Evolutionary conservation across 1,140 invertebrate species (phyloP).

Genomic region (Cylas formicarius): DNA sequence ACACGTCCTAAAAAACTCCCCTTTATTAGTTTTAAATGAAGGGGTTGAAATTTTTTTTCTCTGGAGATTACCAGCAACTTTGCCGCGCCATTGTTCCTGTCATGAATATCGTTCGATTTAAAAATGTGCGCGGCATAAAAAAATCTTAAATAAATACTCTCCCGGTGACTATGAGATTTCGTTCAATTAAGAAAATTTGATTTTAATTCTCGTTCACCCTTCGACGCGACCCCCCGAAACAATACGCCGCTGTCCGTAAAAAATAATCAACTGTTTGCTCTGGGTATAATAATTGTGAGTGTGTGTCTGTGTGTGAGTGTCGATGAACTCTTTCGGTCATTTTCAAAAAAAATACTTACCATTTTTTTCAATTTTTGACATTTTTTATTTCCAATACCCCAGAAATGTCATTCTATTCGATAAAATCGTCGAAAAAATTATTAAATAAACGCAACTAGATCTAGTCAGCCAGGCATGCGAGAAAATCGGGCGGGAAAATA

Average conservation of each 20-base stretch:
- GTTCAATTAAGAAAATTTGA: too few species aligned
- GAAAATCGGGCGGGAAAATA: not conserved
- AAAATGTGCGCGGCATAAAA: too few species aligned
- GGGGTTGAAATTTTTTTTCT: constrained; percentile 3
- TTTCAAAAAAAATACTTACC: constrained; percentile 28
- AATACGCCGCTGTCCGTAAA: too few species aligned
- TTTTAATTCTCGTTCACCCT: too few species aligned
- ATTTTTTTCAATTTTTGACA: constrained; percentile 22
- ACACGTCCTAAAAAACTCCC: too few species aligned
- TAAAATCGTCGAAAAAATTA: constrained; percentile 12
- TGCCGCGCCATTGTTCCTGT: too few species aligned
- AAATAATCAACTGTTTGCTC: too few species aligned
- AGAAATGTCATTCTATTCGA: constrained; percentile 22
- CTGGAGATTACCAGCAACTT: not conserved
- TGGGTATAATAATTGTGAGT: not conserved
- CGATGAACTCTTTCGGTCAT: too few species aligned
- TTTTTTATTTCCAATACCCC: constrained; percentile 31
- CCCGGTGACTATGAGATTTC: too few species aligned
- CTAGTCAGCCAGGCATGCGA: not conserved
- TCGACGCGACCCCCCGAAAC: too few species aligned
- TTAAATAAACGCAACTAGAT: constrained; percentile 3
- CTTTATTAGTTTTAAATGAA: constrained; percentile 7
- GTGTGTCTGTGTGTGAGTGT: constrained; percentile 7
- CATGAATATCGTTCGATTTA: too few species aligned
- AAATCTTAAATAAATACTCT: too few species aligned